Percentiles rank a stretch among this genome's conserved stretches.
These are phyloP conservation scores for Larimichthys crocea DNA, from an alignment of 2,113 vertebrate species.

Conservation along the genomic window DNA sequence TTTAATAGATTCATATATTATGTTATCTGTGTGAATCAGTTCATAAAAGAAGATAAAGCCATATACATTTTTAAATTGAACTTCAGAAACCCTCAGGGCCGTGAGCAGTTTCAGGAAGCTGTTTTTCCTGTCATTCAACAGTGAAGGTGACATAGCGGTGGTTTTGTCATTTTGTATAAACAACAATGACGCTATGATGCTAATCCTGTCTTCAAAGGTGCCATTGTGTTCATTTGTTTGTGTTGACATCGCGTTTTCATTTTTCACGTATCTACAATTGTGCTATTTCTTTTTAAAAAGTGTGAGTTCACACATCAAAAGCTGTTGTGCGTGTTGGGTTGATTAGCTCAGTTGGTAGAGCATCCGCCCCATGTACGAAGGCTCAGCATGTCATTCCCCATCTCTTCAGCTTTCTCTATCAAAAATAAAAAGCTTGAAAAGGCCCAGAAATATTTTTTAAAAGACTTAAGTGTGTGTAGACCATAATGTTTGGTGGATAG, in stretches of 20 bases:
- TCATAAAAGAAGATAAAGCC: not conserved
- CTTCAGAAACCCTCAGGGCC: too few relatives aligned
- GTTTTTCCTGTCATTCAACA: not conserved
- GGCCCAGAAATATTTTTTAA: too few relatives aligned
- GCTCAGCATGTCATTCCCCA: too few relatives aligned
- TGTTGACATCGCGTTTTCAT: not conserved
- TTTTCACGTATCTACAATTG: not conserved
- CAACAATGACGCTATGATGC: not conserved
- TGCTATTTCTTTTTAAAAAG: too few relatives aligned
- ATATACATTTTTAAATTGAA: not conserved
- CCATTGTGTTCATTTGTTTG: not conserved
- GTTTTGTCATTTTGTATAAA: not conserved
- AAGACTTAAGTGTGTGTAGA: not conserved
- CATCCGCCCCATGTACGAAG: too few relatives aligned
- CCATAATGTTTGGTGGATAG: not conserved
- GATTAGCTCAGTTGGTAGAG: too few relatives aligned
- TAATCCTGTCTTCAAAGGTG: not conserved
- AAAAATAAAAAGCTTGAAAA: too few relatives aligned
- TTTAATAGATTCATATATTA: not conserved
- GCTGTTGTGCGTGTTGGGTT: too few relatives aligned
- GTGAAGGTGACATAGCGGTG: not conserved
- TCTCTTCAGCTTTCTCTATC: too few relatives aligned
- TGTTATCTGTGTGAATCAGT: not conserved
- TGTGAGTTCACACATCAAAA: not conserved
- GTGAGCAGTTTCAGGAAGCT: not conserved